Evolutionary conservation across 2,797 vertebrate species (phyloP).

Genomic region (Taeniopygia guttata): DNA sequence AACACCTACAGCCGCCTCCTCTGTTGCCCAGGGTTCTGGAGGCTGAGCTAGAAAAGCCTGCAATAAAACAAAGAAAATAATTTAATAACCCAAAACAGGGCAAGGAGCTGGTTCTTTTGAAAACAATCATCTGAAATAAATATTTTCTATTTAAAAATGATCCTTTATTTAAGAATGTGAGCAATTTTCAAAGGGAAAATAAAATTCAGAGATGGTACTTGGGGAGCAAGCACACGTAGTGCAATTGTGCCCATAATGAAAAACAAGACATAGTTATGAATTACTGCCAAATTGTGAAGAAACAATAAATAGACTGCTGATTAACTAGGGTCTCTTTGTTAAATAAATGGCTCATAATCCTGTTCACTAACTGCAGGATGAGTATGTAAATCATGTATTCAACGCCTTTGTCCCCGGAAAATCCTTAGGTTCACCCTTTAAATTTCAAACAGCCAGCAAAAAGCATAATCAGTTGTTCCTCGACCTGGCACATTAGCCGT

Average conservation of each 20-base stretch:
- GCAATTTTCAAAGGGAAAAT: background rate
- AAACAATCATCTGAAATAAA: background rate
- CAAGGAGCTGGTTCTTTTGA: background rate
- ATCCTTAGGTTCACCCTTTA: background rate
- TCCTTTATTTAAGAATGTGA: background rate
- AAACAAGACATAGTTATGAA: background rate
- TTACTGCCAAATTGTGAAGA: conserved; percentile 15
- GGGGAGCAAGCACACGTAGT: background rate
- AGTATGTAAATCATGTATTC: background rate
- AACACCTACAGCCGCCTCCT: background rate
- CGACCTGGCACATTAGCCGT: background rate
- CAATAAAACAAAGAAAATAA: background rate
- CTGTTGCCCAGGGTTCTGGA: background rate
- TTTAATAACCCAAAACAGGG: background rate
- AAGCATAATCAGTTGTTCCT: background rate
- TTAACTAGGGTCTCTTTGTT: background rate
- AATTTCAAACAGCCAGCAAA: background rate
- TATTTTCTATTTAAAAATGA: background rate
- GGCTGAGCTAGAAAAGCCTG: background rate
- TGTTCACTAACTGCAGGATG: background rate
- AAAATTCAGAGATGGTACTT: background rate
- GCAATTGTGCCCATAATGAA: background rate
- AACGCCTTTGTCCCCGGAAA: background rate
- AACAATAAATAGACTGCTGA: conserved; percentile 3
- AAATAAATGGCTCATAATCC: background rate